These are phyloP conservation scores for Morone chrysops DNA, from an alignment of 2,113 vertebrate genomes.

Conservation along the genomic window DNA sequence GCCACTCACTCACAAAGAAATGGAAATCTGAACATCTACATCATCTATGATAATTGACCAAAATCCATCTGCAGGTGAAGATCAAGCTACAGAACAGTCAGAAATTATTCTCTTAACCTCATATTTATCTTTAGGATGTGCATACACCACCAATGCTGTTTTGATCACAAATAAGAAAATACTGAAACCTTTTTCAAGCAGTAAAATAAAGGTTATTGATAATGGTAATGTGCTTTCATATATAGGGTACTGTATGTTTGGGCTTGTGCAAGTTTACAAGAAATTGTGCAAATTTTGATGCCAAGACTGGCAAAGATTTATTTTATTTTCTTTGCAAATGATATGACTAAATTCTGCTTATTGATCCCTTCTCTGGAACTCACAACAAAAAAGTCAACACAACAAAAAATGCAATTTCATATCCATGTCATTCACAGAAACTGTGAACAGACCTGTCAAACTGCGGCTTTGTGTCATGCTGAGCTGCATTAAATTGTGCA, in stretches of 20 bases:
- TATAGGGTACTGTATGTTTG: no score
- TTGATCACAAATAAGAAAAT: neutral
- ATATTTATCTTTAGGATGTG: neutral
- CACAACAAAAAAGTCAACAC: neutral
- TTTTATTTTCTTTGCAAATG: neutral
- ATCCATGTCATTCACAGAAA: conserved; percentile 38
- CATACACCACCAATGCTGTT: neutral
- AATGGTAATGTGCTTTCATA: neutral
- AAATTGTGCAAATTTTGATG: neutral
- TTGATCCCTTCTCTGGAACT: neutral
- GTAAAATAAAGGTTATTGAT: neutral
- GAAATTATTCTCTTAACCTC: neutral
- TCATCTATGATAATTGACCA: neutral
- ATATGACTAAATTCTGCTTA: neutral
- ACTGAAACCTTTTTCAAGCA: neutral
- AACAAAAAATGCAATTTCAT: neutral
- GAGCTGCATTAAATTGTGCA: conserved; percentile 71
- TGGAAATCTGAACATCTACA: neutral
- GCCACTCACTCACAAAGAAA: neutral
- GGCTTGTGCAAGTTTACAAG: neutral
- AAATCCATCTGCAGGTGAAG: neutral
- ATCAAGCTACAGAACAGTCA: neutral
- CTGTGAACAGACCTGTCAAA: conserved; percentile 41
- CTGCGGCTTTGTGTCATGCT: conserved; percentile 31
- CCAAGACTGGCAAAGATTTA: no score